Conservation (phyloP, 2,888 invertebrate species). For the Drepanosiphum platanoidis region DNA sequence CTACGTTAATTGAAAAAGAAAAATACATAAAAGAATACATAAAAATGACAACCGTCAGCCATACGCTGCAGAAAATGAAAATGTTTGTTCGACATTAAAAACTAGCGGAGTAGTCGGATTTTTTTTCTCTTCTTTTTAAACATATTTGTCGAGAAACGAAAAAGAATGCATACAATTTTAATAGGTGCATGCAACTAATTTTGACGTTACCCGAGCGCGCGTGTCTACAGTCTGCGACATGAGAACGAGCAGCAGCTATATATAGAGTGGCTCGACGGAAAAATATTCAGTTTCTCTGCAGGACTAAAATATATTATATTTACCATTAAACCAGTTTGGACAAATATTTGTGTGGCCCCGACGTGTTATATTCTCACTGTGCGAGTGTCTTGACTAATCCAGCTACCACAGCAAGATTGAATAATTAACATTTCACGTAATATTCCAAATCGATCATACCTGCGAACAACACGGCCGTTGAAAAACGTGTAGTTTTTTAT, state of each 20-base stretch:
- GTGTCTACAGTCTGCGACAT: conserved; percentile 10
- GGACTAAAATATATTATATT: conserved; percentile 7
- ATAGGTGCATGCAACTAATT: conserved; percentile 36
- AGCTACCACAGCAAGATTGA: conserved; percentile 4
- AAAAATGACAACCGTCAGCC: not conserved
- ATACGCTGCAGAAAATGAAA: not conserved
- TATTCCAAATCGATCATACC: no score
- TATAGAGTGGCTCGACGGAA: conserved; percentile 46
- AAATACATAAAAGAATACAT: not conserved
- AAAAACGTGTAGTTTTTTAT: no score
- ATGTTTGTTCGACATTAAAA: not conserved
- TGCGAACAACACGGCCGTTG: no score
- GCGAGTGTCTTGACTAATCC: not conserved
- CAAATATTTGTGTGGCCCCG: conserved; percentile 12
- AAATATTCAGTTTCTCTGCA: conserved; percentile 11
- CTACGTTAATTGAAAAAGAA: not conserved
- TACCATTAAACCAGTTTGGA: conserved; percentile 47
- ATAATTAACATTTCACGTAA: conserved; percentile 9
- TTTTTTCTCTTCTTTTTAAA: not conserved
- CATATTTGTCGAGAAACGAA: not conserved
- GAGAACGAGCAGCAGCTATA: conserved; percentile 17
- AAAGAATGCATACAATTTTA: conserved; percentile 18
- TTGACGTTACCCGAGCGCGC: conserved; percentile 22
- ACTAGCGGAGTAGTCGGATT: not conserved
- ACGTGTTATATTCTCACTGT: no score